phyloP scores from a whole-genome alignment of 2,797 vertebrate species.

The Malacoraja senta region DNA sequence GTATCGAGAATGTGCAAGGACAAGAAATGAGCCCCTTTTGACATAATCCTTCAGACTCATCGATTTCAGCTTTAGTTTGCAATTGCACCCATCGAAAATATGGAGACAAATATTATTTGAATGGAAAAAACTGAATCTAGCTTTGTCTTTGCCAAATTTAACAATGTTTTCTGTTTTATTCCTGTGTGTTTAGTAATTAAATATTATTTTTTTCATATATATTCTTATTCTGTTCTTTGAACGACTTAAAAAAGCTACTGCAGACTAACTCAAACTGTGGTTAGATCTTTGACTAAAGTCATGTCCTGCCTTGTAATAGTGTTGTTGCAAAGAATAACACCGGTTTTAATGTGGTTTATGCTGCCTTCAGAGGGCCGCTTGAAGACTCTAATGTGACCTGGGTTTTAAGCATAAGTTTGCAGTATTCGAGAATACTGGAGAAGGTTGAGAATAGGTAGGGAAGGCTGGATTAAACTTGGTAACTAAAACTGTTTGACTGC shows the following conservation, averaged over 20 bases:
- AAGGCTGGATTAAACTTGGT: neutral
- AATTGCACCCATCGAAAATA: neutral
- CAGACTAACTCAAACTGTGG: neutral
- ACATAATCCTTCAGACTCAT: too few relatives aligned
- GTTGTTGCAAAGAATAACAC: neutral
- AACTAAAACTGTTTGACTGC: neutral
- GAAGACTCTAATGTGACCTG: slow-evolving; percentile 5
- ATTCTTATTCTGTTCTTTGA: neutral
- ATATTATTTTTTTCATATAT: neutral
- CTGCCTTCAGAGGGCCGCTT: neutral
- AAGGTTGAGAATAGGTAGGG: neutral
- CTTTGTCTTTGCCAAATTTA: neutral
- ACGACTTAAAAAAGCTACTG: neutral
- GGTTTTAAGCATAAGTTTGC: neutral
- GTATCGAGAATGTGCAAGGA: neutral
- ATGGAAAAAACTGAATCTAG: neutral
- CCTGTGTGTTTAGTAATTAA: neutral
- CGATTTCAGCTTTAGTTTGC: neutral
- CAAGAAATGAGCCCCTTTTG: too few relatives aligned
- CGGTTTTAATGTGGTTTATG: neutral
- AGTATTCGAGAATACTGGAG: too few relatives aligned
- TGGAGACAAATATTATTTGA: neutral
- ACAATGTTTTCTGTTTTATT: neutral
- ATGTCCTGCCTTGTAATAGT: neutral
- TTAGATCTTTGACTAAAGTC: neutral